Base-by-base conservation (phyloP, 2,113 vertebrate species). In the Micromys minutus region DNA sequence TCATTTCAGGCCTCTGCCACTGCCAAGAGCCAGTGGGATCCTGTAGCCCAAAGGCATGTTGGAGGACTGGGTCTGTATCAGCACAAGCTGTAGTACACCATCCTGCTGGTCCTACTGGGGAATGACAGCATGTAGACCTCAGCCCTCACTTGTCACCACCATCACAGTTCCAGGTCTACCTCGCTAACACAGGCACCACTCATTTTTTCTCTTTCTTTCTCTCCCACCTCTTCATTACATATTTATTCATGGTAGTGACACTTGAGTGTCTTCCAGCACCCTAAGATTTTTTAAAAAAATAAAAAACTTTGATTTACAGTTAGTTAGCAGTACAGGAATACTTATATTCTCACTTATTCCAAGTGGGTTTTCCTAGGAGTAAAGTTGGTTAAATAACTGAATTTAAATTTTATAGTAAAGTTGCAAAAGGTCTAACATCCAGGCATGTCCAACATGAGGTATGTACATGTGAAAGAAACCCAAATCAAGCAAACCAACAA, bases 391-490 rank as follows among this genome's bases (percentile, higher is more conserved):
- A 80, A n/a, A n/a, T 55, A 80, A 80, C 21, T 81, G 52, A 81
- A 11, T 81, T 57, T 36, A 81, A 21, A 81, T 57, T 81, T 52
- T 59, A 55, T 57, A 81, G 52, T 81, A 81, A 81, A 39, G 79
- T 59, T 81, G 57, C 3, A 81, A 81, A 80, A 57, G 36, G 36
- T 81, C 52, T 81, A 57, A n/a, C 52, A 57, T 80, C 36, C 50
- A 80, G 50, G 50, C 50, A 55, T 55, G 88, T 42, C 76, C 42
- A 83, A 92, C 21, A 47, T 86, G n/a, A 84, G 90, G 39, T 75
- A 61, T 89, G 72, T 89, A 80, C 17, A 95, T 83, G 22, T 77
- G 17, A 89, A 81, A 95, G 89, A 89, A 96, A 91, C 19, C 29
- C 50, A 97, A 76, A 8, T 71, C 36, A 93, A 93, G 39, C 36